Evolutionary conservation across 2,888 invertebrate species (phyloP), one percentile per base, ranked within the genome.

Genomic region (Thymelicus lineola): DNA sequence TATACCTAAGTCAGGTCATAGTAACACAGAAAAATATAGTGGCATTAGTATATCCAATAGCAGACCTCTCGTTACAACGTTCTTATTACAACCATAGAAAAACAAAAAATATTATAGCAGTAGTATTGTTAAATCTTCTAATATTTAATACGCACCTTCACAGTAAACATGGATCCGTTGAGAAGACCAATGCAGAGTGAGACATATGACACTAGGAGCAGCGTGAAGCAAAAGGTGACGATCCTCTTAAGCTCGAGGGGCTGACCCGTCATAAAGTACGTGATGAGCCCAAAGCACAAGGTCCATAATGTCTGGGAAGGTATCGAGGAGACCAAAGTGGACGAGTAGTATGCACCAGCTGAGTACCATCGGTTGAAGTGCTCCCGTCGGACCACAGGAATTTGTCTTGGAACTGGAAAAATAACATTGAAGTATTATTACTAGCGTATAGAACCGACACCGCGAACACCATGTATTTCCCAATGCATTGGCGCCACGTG

Each of bases 291-390:
- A 81, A 97, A 99, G 7, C 95, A 86, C 10, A 97, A 85, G 0
- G 98, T 97, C 78, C 96, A 97, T 28, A 96, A 86, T 0, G 96
- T 88, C 93, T 98, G 98, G 74, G 97, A 96, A 0, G 98, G 98
- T 76, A 98, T 92, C 80, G 98, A 97, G 0, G 97, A 96, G 63
- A 97, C 86, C 6, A 97, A 95, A 60, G 97, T 96, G 10, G 98
- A 97, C 20, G 96, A 86, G 82, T 97, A 98, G 87, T 97, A 98
- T 0, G 97, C 96, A 62, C 96, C 96, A 2, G 98, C 90, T 20
- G 97, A 97, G 88, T 98, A 98, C 98, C 98, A 98, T 71, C 97
- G 95, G 89, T 98, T 98, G 79, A 98, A 96, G 83, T 98, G 97
- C 83, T 98, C 98, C 62, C 97, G 92, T 4, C 96, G 95, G 66